Percentiles rank a stretch among this genome's conserved stretches.
phyloP scores from a whole-genome alignment of 2,888 invertebrate genomes.

The Protonemura montana region DNA sequence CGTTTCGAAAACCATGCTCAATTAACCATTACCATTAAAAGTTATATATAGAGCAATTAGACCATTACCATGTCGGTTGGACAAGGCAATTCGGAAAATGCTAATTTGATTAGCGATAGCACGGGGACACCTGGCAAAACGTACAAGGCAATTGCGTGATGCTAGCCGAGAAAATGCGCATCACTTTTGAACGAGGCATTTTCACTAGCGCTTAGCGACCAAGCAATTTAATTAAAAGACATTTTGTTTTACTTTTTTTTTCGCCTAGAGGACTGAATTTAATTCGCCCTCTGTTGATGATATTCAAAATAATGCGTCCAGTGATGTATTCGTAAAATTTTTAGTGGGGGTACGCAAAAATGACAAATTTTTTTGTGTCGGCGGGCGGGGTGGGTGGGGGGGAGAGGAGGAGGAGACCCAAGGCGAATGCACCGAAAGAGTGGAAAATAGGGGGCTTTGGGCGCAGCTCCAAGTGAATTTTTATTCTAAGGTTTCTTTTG shows the following conservation, averaged over 20 bases:
- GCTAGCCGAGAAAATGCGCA: background rate
- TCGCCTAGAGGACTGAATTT: background rate
- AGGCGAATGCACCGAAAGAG: too few species aligned
- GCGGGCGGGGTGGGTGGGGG: too few species aligned
- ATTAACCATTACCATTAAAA: slow-evolving; percentile 29
- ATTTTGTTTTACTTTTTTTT: background rate
- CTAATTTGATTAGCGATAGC: slow-evolving; percentile 40
- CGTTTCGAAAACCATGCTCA: background rate
- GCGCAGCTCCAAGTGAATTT: too few species aligned
- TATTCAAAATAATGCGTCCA: slow-evolving; percentile 1
- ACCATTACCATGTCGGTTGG: background rate
- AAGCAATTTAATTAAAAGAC: background rate
- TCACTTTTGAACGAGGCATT: background rate
- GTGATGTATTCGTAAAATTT: too few species aligned
- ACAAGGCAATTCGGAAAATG: slow-evolving; percentile 36
- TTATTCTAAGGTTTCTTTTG: too few species aligned
- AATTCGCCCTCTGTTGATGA: background rate
- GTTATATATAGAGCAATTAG: slow-evolving; percentile 27
- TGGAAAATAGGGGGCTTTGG: too few species aligned
- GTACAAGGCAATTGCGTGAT: slow-evolving; percentile 30
- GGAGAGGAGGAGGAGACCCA: too few species aligned
- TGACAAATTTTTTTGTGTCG: too few species aligned
- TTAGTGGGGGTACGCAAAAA: too few species aligned
- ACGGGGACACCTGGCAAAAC: slow-evolving; percentile 42
- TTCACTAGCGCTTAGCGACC: background rate